phyloP scores from a whole-genome alignment of 2,113 vertebrate species.

The Lutjanus erythropterus region DNA sequence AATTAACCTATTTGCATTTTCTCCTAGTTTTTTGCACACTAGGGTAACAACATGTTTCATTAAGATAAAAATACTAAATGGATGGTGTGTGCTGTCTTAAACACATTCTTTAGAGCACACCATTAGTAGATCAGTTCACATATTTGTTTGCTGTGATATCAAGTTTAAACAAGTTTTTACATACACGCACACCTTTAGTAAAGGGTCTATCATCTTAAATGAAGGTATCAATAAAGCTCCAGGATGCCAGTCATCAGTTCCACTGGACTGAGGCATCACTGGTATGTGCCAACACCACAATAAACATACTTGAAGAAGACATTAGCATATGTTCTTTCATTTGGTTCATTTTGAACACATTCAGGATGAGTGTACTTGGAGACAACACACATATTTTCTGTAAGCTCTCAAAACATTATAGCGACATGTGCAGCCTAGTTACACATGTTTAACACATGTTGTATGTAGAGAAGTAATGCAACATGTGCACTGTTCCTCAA shows the following conservation, averaged over 20 bases:
- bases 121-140: no score
- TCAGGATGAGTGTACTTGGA: slow-evolving; percentile 39
- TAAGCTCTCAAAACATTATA: slow-evolving; percentile 42
- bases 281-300: neutral
- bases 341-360: slow-evolving; percentile 21
- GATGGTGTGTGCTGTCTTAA: no score
- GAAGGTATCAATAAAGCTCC: neutral
- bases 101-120: no score
- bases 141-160: no score
- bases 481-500: slow-evolving; percentile 41
- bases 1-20: no score
- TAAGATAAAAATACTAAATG: no score
- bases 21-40: no score
- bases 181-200: no score
- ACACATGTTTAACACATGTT: slow-evolving; percentile 61
- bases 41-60: no score
- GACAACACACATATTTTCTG: slow-evolving; percentile 43
- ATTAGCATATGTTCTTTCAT: slow-evolving; percentile 28
- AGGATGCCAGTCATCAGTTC: neutral
- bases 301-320: neutral
- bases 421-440: slow-evolving; percentile 34
- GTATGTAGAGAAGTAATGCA: slow-evolving; percentile 18
- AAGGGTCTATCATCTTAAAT: neutral
- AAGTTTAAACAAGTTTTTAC: no score
- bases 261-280: neutral